Percentiles rank a stretch among this genome's conserved stretches.
These are phyloP conservation scores for Eclectus roratus DNA, from an alignment of 2,113 vertebrate genomes.

Conservation along the genomic window DNA sequence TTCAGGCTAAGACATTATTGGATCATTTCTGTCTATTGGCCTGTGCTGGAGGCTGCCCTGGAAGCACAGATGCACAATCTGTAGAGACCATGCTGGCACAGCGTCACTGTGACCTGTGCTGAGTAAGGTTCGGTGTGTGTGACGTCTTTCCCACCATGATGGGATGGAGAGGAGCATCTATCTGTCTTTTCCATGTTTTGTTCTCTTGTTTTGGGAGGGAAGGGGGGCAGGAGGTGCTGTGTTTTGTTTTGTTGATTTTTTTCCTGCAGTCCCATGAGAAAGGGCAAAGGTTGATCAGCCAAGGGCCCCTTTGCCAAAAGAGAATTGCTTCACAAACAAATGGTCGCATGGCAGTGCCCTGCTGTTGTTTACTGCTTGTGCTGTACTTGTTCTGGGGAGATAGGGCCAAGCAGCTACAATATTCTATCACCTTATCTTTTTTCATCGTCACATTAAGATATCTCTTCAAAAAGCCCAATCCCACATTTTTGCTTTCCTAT, in stretches of 20 bases:
- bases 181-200: not conserved
- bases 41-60: not conserved
- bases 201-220: not conserved
- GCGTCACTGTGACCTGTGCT: not conserved
- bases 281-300: not conserved
- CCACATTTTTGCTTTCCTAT: not conserved
- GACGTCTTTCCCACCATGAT: not conserved
- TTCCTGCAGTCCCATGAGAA: not conserved
- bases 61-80: fast-evolving
- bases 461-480: not conserved
- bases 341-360: not conserved
- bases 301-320: not conserved
- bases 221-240: not conserved
- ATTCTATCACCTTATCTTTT: not conserved
- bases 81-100: not conserved
- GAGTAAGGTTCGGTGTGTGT: not conserved
- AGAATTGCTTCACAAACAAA: not conserved
- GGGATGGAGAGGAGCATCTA: not conserved
- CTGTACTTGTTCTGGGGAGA: not conserved
- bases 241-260: not conserved
- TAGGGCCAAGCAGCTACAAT: not conserved
- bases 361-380: not conserved
- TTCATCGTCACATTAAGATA: not conserved
- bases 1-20: not conserved
- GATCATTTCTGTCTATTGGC: not conserved